Conservation (phyloP, 1,140 invertebrate species). For the Cyphomyrmex costatus region DNA sequence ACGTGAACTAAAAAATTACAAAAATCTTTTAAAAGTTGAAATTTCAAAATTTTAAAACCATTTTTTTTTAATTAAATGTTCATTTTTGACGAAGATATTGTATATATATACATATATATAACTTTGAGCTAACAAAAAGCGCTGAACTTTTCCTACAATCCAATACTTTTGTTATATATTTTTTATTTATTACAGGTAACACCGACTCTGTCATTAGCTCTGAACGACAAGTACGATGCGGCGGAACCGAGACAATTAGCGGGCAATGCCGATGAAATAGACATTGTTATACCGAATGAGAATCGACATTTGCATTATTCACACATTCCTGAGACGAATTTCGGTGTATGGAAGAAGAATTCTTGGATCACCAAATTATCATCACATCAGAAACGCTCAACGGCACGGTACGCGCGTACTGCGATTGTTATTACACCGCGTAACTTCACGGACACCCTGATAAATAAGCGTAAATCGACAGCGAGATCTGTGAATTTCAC, state of each 20-base stretch:
- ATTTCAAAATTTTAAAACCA: too few relatives aligned
- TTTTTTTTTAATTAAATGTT: too few relatives aligned
- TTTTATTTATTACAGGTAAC: constrained; percentile 42
- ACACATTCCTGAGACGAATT: constrained; percentile 31
- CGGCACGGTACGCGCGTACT: constrained; percentile 24
- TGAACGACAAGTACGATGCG: constrained; percentile 76
- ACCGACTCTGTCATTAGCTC: not conserved
- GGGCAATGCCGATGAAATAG: constrained; percentile 78
- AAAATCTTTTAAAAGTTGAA: too few relatives aligned
- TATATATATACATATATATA: too few relatives aligned
- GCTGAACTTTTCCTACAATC: too few relatives aligned
- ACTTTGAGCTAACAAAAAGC: too few relatives aligned
- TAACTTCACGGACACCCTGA: constrained; percentile 70
- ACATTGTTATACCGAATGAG: constrained; percentile 80
- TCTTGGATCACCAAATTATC: constrained; percentile 80
- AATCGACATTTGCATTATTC: constrained; percentile 71
- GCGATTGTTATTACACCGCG: constrained; percentile 71
- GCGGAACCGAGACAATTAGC: constrained; percentile 80
- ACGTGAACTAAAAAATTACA: too few relatives aligned
- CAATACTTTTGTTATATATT: not conserved
- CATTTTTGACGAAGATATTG: too few relatives aligned
- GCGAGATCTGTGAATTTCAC: not conserved
- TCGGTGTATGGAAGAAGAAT: constrained; percentile 82
- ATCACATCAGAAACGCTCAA: constrained; percentile 66
- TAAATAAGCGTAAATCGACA: constrained; percentile 48